Conservation (phyloP, 2,113 vertebrate genomes). For the Bos indicus region DNA sequence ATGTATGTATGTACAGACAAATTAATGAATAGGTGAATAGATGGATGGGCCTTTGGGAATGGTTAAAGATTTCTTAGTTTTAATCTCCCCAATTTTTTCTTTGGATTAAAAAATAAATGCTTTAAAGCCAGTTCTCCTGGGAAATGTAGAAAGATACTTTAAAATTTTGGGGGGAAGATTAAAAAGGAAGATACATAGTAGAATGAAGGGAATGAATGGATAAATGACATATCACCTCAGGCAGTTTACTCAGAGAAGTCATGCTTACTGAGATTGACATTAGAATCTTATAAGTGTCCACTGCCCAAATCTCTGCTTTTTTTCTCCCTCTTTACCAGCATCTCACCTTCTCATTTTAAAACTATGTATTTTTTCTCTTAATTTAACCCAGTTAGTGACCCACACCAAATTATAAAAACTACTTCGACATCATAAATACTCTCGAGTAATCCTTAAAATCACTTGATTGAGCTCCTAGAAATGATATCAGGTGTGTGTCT, state of each 20-base stretch:
- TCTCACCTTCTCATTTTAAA: neutral
- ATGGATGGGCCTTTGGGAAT: neutral
- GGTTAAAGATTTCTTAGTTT: neutral
- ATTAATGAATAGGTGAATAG: neutral
- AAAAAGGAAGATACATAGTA: neutral
- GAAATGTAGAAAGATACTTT: neutral
- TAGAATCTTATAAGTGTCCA: neutral
- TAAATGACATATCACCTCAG: neutral
- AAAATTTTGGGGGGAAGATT: neutral
- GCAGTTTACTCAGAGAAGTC: neutral
- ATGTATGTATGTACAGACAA: neutral
- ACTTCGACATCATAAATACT: neutral
- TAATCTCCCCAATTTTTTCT: neutral
- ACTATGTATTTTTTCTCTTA: conserved; percentile 4
- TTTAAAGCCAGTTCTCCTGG: neutral
- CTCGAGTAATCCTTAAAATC: neutral
- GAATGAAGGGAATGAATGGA: neutral
- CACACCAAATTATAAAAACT: neutral
- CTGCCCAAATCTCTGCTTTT: neutral
- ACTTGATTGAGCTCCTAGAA: neutral
- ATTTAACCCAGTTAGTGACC: neutral
- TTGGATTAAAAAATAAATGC: neutral
- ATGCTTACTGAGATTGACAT: neutral
- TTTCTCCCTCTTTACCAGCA: neutral
- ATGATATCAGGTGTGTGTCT: neutral